Evolutionary conservation across 2,113 vertebrate species (phyloP).

Genomic region (Nycticebus coucang): DNA sequence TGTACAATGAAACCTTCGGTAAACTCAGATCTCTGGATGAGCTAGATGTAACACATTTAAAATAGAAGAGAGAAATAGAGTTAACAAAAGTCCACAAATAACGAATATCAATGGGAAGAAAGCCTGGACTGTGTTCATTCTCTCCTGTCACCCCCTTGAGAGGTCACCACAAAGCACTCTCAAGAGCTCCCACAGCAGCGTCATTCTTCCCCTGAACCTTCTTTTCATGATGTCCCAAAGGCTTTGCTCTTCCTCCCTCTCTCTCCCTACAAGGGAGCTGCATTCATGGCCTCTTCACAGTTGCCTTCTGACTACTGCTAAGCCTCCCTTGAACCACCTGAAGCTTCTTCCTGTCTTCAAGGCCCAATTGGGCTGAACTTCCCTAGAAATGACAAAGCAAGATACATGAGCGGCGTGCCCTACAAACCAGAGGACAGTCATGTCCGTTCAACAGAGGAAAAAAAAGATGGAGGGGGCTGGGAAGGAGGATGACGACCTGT

Average conservation of each 20-base stretch:
- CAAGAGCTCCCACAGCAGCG: neutral
- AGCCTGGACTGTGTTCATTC: neutral
- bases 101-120: neutral
- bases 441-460: rapidly evolving
- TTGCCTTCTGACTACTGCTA: neutral
- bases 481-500: neutral
- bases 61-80: neutral
- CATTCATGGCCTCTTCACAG: neutral
- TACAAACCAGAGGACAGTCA: neutral
- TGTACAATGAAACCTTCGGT: neutral
- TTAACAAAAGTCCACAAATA: neutral
- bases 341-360: neutral
- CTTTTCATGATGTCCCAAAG: neutral
- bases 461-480: neutral
- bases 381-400: neutral
- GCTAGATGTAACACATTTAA: neutral
- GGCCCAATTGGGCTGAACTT: neutral
- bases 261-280: neutral
- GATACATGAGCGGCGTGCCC: rapidly evolving
- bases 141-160: neutral
- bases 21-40: neutral
- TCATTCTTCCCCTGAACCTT: neutral
- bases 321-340: neutral
- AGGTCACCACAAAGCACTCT: neutral
- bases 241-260: neutral